phyloP scores from a whole-genome alignment of 2,888 invertebrate species.

The Cephus runcator region DNA sequence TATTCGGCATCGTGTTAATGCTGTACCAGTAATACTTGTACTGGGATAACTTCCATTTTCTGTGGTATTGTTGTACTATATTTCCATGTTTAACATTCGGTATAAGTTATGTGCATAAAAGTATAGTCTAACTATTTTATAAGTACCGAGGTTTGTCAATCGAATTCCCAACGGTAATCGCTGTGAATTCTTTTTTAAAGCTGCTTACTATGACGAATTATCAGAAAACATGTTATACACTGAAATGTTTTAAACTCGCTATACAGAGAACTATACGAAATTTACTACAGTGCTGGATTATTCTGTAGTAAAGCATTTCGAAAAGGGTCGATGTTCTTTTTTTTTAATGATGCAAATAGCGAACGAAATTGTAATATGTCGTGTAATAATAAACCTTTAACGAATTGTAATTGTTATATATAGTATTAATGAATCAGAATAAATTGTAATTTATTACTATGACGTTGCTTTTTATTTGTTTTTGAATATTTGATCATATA shows the following conservation, averaged over 20 bases:
- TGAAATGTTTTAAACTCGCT: not conserved
- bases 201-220: not conserved
- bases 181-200: not conserved
- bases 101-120: not conserved
- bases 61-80: not conserved
- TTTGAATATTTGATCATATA: slow-evolving; percentile 5
- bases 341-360: not conserved
- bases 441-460: slow-evolving; percentile 63
- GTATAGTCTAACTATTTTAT: not conserved
- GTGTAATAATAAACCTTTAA: not conserved
- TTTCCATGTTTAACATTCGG: not conserved
- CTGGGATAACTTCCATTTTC: not conserved
- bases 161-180: not conserved
- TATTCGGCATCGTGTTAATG: not conserved
- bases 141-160: not conserved
- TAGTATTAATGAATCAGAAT: slow-evolving; percentile 56
- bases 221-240: not conserved
- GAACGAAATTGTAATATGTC: not conserved
- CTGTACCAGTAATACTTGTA: not conserved
- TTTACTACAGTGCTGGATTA: slow-evolving; percentile 10
- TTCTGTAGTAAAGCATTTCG: slow-evolving; percentile 10
- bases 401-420: slow-evolving; percentile 34
- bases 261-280: not conserved
- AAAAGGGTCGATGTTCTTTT: not conserved
- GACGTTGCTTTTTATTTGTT: slow-evolving; percentile 14